Conservation (phyloP, 2,888 invertebrate species). For the Nephrotoma appendiculata region DNA sequence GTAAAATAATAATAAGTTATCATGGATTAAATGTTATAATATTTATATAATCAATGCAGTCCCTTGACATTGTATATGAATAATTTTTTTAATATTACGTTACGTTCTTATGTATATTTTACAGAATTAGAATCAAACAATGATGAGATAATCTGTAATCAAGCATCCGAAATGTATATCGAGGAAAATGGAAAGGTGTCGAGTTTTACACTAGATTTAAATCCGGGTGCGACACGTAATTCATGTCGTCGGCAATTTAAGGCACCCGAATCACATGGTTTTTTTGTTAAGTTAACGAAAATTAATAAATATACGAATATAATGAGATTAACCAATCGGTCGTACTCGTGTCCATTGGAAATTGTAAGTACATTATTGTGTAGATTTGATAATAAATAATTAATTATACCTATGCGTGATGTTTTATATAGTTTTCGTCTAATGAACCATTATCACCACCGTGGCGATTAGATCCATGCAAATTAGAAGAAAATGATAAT, state of each 20-base stretch:
- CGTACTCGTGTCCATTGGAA: conserved; percentile 22
- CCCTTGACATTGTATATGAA: not conserved
- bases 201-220: conserved; percentile 29
- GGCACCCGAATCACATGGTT: conserved; percentile 27
- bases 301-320: conserved; percentile 18
- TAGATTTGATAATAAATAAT: not conserved
- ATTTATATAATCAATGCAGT: not conserved
- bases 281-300: conserved; percentile 25
- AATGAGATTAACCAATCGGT: conserved; percentile 15
- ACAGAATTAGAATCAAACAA: not conserved
- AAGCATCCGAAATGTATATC: conserved; percentile 26
- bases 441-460: conserved; percentile 35
- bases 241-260: conserved; percentile 27
- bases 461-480: conserved; percentile 41
- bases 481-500: conserved; percentile 25
- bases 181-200: conserved; percentile 30
- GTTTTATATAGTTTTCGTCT: conserved; percentile 8
- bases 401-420: not conserved
- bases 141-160: conserved; percentile 24
- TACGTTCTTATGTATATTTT: not conserved
- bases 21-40: not conserved
- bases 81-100: not conserved
- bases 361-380: conserved; percentile 24
- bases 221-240: conserved; percentile 20
- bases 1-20: not conserved